These are phyloP conservation scores for Oplegnathus fasciatus DNA, from an alignment of 2,113 vertebrate species.

Conservation along the genomic window DNA sequence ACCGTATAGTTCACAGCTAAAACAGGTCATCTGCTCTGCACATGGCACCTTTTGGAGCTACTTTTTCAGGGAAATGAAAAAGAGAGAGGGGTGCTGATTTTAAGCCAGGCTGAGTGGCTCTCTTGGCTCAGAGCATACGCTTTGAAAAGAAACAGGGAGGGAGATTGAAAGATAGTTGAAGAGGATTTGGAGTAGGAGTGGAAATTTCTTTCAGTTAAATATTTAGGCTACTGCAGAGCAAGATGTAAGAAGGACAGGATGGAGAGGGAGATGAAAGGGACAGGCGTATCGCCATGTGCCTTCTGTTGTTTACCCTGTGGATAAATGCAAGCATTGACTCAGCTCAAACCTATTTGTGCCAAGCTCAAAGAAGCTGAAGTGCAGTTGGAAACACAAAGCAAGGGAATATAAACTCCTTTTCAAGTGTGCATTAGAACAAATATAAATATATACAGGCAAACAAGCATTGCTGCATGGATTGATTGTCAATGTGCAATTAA, in stretches of 20 bases:
- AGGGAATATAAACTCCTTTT: conserved; percentile 16
- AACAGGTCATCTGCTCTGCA: conserved; percentile 76
- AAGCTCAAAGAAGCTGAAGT: conserved; percentile 19
- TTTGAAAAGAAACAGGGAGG: conserved; percentile 52
- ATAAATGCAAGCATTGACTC: conserved; percentile 60
- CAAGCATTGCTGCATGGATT: not conserved
- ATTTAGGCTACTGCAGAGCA: conserved; percentile 64
- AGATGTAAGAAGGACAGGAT: conserved; percentile 44
- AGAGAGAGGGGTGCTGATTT: conserved; percentile 34
- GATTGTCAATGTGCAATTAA: not conserved
- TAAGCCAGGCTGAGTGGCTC: conserved; percentile 47
- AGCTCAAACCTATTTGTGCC: conserved; percentile 39
- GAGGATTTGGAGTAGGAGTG: conserved; percentile 51
- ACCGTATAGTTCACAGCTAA: conserved; percentile 53
- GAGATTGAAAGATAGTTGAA: conserved; percentile 58
- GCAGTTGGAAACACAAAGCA: conserved; percentile 31
- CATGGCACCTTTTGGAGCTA: conserved; percentile 56
- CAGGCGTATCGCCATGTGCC: conserved; percentile 41
- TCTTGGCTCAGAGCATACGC: conserved; percentile 40
- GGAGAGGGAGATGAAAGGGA: conserved; percentile 61
- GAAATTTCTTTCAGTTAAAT: conserved; percentile 55
- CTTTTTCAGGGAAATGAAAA: conserved; percentile 39
- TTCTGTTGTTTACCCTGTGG: conserved; percentile 58
- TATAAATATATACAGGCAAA: not conserved
- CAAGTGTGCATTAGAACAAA: conserved; percentile 14